These are phyloP conservation scores for Archivesica marissinica DNA, from an alignment of 1,140 invertebrate species.

Conservation along the genomic window DNA sequence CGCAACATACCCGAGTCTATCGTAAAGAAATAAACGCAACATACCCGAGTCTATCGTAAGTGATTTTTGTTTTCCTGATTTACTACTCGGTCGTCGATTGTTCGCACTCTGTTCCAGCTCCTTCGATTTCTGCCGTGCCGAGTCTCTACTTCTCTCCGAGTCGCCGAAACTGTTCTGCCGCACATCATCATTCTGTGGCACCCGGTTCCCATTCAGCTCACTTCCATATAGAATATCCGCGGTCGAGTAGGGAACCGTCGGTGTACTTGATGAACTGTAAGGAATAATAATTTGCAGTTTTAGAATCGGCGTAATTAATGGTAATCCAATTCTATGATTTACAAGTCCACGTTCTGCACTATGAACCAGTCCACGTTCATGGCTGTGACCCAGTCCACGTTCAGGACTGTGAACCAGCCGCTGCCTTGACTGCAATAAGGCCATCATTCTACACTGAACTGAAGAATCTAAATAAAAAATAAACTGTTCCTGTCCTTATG, in stretches of 20 bases:
- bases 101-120: constrained; percentile 49
- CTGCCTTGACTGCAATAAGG: not conserved
- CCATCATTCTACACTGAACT: not conserved
- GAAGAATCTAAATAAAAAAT: not conserved
- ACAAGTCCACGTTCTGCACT: not conserved
- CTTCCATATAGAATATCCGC: constrained; percentile 59
- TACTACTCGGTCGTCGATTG: constrained; percentile 52
- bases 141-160: constrained; percentile 5
- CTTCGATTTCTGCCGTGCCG: constrained; percentile 21
- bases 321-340: not conserved
- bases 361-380: not conserved
- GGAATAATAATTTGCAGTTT: constrained; percentile 34
- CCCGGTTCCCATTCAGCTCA: constrained; percentile 45
- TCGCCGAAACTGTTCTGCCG: constrained; percentile 59
- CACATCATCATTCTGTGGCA: constrained; percentile 18
- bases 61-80: constrained; percentile 44
- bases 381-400: not conserved
- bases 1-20: no score
- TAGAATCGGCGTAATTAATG: constrained; percentile 5
- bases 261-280: constrained; percentile 62
- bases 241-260: constrained; percentile 58
- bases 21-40: not conserved
- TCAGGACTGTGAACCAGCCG: not conserved
- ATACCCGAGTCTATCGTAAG: constrained; percentile 53
- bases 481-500: not conserved